Percentiles rank a stretch among this genome's conserved stretches.
Evolutionary conservation across 2,797 vertebrate genomes (phyloP).

Genomic region (Picus viridis): DNA sequence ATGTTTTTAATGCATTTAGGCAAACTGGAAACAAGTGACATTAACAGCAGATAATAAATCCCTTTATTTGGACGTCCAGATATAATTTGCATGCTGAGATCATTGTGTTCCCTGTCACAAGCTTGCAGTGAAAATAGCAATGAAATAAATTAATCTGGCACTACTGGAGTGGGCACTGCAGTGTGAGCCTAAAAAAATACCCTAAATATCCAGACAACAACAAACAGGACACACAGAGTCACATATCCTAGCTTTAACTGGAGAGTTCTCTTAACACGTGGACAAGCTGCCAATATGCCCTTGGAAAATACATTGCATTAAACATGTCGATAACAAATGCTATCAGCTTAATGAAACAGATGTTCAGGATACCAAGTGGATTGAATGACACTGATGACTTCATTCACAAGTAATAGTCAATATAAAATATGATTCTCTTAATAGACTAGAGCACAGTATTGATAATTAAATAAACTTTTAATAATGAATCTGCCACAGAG

Average conservation of each 20-base stretch:
- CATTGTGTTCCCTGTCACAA: constrained; percentile 54
- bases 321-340: constrained; percentile 52
- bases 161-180: neutral
- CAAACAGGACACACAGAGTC: neutral
- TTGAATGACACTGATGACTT: constrained; percentile 70
- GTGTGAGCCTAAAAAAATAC: constrained; percentile 23
- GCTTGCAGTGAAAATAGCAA: constrained; percentile 60
- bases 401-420: constrained; percentile 72
- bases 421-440: constrained; percentile 77
- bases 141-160: constrained; percentile 57
- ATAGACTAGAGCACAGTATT: constrained; percentile 66
- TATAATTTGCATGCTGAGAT: constrained; percentile 71
- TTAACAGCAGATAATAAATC: constrained; percentile 74
- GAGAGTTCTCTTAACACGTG: constrained; percentile 1
- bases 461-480: constrained; percentile 80
- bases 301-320: constrained; percentile 50
- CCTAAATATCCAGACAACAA: neutral
- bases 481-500: constrained; percentile 73
- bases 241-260: neutral
- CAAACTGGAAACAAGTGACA: constrained; percentile 70
- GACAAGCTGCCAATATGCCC: constrained; percentile 16
- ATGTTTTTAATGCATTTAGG: constrained; percentile 79
- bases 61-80: constrained; percentile 38
- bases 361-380: constrained; percentile 53
- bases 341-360: constrained; percentile 65